Percentiles rank a stretch among this genome's conserved stretches.
Evolutionary conservation across 2,888 invertebrate genomes (phyloP).

Genomic region (Branchipolynoe longqiensis): DNA sequence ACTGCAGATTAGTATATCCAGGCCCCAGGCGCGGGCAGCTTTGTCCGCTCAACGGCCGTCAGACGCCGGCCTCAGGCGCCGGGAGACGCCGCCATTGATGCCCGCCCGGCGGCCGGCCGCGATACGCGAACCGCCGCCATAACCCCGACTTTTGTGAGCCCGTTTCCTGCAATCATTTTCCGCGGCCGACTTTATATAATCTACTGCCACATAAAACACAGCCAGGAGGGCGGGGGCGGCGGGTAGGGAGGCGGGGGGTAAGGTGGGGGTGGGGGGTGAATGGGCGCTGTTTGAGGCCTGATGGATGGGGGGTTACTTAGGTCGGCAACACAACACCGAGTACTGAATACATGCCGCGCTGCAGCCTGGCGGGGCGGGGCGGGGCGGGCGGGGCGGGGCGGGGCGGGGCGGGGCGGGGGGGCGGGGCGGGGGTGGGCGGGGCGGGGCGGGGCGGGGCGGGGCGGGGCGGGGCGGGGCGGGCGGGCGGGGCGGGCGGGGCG

Average conservation of each 20-base stretch:
- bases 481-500: neutral
- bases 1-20: too few relatives aligned
- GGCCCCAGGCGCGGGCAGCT: too few relatives aligned
- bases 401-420: neutral
- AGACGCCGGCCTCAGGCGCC: too few relatives aligned
- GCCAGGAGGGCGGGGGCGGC: neutral
- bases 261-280: neutral
- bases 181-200: neutral
- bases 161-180: neutral
- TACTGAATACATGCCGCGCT: neutral
- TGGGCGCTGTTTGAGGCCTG: neutral
- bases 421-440: neutral
- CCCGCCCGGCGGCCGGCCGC: neutral
- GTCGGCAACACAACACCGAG: conserved; percentile 7
- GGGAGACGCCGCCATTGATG: neutral
- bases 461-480: neutral
- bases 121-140: neutral
- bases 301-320: conserved; percentile 43
- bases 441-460: neutral
- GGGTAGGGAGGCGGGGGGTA: neutral
- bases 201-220: neutral
- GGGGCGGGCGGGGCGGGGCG: neutral
- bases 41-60: too few relatives aligned
- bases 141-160: neutral
- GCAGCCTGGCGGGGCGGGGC: neutral